A percentile compares a stretch with the other conserved stretches of the same genome.
phyloP scores from a whole-genome alignment of 2,888 invertebrate genomes.

The Drosophila neotestacea region DNA sequence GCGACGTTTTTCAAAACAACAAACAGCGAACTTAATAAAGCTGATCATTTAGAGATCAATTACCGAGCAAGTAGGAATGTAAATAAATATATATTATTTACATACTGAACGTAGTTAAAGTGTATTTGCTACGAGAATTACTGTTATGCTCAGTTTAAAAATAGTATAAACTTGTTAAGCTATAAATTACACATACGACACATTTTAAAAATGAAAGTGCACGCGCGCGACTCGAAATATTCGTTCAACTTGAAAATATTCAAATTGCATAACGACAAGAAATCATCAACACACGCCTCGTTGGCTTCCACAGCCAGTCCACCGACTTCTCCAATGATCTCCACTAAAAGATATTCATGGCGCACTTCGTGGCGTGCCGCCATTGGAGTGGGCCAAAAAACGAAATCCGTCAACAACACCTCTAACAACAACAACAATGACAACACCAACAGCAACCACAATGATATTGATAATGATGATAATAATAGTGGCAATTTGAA shows the following conservation, averaged over 20 bases:
- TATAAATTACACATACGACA: conserved; percentile 22
- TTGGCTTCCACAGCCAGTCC: conserved; percentile 42
- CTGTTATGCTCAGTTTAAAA: conserved; percentile 16
- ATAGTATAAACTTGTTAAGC: conserved; percentile 23
- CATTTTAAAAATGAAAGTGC: conserved; percentile 78
- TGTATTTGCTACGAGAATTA: conserved; percentile 33
- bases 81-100: conserved; percentile 30
- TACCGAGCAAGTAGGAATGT: conserved; percentile 37
- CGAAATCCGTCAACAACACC: conserved; percentile 33
- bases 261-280: conserved; percentile 82
- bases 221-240: conserved; percentile 77
- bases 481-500: conserved; percentile 17
- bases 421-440: conserved; percentile 17
- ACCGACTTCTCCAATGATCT: conserved; percentile 60
- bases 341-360: conserved; percentile 77
- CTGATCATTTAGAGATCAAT: conserved; percentile 37
- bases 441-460: conserved; percentile 24
- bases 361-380: conserved; percentile 79
- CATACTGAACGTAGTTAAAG: conserved; percentile 2
- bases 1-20: conserved; percentile 41
- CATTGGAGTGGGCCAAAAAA: conserved; percentile 49
- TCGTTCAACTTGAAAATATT: conserved; percentile 83
- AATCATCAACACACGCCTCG: conserved; percentile 52
- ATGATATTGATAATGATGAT: conserved; percentile 14
- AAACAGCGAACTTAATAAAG: conserved; percentile 20